A percentile compares a stretch with the other conserved stretches of the same genome.
Evolutionary conservation across 2,888 invertebrate genomes (phyloP).

Genomic region (Homarus gammarus): DNA sequence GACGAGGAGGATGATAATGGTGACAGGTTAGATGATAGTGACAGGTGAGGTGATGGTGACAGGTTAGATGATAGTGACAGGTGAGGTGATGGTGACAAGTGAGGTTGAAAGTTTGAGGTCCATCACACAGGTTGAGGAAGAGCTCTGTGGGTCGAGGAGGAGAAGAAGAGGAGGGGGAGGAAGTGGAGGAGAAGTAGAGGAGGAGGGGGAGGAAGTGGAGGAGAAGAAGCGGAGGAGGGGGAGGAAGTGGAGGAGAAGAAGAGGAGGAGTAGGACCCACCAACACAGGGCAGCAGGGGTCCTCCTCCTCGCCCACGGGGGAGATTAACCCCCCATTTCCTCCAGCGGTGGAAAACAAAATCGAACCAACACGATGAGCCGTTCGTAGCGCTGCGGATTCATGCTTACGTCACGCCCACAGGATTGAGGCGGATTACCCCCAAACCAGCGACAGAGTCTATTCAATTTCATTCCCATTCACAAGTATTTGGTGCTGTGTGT

Average conservation of each 20-base stretch:
- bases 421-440: constrained; percentile 19
- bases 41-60: no score
- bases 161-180: neutral
- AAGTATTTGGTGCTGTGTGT: neutral
- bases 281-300: no score
- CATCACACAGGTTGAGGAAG: no score
- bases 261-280: neutral
- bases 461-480: constrained; percentile 10
- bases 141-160: neutral
- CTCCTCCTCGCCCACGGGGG: neutral
- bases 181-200: neutral
- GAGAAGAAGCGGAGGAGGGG: neutral
- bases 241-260: neutral
- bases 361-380: constrained; percentile 25
- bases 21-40: no score
- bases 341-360: constrained; percentile 12
- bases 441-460: neutral
- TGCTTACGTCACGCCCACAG: constrained; percentile 18
- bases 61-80: no score
- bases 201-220: neutral
- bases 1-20: no score
- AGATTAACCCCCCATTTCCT: neutral
- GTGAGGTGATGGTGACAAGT: no score
- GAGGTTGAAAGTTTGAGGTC: no score
- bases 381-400: constrained; percentile 13